Base-by-base conservation (phyloP, 53 echinoderm and acorn worm genomes). In the Mesocentrotus franciscanus region DNA sequence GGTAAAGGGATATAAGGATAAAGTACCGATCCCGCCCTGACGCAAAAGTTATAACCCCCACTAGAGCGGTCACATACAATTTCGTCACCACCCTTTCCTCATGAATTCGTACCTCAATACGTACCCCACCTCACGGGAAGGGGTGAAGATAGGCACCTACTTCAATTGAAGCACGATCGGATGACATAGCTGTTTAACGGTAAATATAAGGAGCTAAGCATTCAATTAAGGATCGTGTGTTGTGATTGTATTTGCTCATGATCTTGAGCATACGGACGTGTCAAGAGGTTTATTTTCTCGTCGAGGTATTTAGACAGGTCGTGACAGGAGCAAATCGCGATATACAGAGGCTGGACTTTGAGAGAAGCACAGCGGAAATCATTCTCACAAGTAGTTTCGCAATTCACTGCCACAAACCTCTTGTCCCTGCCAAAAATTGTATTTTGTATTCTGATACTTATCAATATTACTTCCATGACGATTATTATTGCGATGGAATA, bases 171-270 rank as follows among this genome's bases (percentile, higher is more conserved):
- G 92, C 92, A 92, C 92, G 90, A 90, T 61, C 61, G 24, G 92
- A 70, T 92, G 92, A 62, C 62, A 92, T 92, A 61, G 62, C 92
- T 92, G 92, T 92, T 62, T 92, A 36, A 61, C 39, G 39, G 62
- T 64, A 70, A 92, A 92, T 64, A 92, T 2, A 68, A 64, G 70
- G 20, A 92, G 60, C 90, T 66, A 92, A 92, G 39, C 92, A 92
- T 92, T 92, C 92, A 92, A 92, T 92, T 92, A 92, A 39, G 92
- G 39, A 32, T 61, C n/a, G 90, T 90, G 58, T 59, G 90, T 30
- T 32, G 60, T 60, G 90, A 90, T 58, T 58, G 60, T n/a, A 33
- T 90, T 60, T 90, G 90, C 30, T 90, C 81, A 81, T 81, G 81
- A 36, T 36, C 42, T 81, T 81, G 36, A 22, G 33, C 76, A 76